Base-by-base conservation (phyloP, 2,113 vertebrate species). In the Notothenia coriiceps region DNA sequence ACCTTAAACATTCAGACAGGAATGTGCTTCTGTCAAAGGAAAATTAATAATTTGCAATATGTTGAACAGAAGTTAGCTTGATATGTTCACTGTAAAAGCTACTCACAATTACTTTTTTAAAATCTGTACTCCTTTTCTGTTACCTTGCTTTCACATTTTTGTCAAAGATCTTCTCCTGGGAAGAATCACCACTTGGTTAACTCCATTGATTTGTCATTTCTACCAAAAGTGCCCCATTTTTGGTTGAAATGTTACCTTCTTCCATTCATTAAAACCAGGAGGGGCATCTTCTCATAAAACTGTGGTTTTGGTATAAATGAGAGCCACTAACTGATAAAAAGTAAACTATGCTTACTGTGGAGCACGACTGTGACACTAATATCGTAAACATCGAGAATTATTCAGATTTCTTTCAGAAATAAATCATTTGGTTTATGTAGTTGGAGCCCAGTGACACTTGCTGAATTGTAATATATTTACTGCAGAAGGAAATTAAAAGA, bases 321-420 rank as follows among this genome's bases (percentile, higher is more conserved):
- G 60, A 43, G 5, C 44, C 25, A 14, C 17, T 46, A 67, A 84
- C 15, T 43, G 65, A 46, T 60, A 65, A 66, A 0, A 33, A 15
- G 17, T 33, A 10, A 57, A 59, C 17, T 47, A 10, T 56, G 43
- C 35, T 70, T 54, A 6, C 52, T 33, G 22, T 10, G 12, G 50
- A 71, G 13, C 40, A n/a, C 50, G 71, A 29, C 54, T 46, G 6
- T 63, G 54, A 63, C 33, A 29, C 17, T 63, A 44, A 61, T 18
- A 10, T 5, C 11, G 35, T 20, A 18, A 35, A 51, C 10, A 13
- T 40, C 7, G 6, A 40, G 35, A 40, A 10, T 57, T 74, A 47
- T 70, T 47, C 15, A 74, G n/a, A 73, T 78, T 84, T 43, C 29
- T 14, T 15, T 70, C 10, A 54, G 51, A 57, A 52, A 77, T 5